Evolutionary conservation across 2,888 invertebrate genomes (phyloP).

Genomic region (Ethmia dodecea): DNA sequence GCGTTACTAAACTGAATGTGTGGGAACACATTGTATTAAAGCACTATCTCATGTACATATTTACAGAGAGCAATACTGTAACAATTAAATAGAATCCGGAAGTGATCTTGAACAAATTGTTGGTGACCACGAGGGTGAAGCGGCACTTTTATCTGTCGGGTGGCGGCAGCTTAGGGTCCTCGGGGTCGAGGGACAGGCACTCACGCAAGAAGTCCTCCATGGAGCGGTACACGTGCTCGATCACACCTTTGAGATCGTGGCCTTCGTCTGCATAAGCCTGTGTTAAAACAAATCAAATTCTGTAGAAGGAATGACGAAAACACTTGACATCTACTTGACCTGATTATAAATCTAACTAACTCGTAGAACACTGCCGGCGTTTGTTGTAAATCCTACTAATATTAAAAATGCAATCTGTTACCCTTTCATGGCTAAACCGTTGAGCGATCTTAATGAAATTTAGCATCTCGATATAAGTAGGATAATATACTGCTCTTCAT

Average conservation of each 20-base stretch:
- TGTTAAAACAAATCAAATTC: too few relatives aligned
- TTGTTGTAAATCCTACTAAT: too few relatives aligned
- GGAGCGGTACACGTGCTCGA: constrained; percentile 93
- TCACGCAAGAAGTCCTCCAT: constrained; percentile 96
- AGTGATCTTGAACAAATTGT: constrained; percentile 25
- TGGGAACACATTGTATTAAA: constrained; percentile 70
- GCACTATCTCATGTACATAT: constrained; percentile 73
- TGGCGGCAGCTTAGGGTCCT: constrained; percentile 81
- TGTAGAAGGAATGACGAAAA: too few relatives aligned
- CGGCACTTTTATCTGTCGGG: constrained; percentile 68
- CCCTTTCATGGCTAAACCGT: too few relatives aligned
- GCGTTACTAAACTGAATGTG: constrained; percentile 41
- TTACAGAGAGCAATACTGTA: constrained; percentile 55
- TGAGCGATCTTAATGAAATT: too few relatives aligned
- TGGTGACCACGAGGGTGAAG: constrained; percentile 16
- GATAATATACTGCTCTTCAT: too few relatives aligned
- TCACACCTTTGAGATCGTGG: constrained; percentile 89
- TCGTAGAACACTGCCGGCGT: too few relatives aligned
- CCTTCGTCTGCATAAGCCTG: constrained; percentile 96
- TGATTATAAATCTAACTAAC: too few relatives aligned
- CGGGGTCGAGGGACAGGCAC: constrained; percentile 92
- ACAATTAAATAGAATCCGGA: constrained; percentile 35
- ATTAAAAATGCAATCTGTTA: too few relatives aligned
- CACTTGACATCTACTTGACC: too few relatives aligned
- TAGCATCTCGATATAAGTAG: too few relatives aligned